These are phyloP conservation scores for Chrysemys picta DNA, from an alignment of 2,113 vertebrate species.

Conservation along the genomic window DNA sequence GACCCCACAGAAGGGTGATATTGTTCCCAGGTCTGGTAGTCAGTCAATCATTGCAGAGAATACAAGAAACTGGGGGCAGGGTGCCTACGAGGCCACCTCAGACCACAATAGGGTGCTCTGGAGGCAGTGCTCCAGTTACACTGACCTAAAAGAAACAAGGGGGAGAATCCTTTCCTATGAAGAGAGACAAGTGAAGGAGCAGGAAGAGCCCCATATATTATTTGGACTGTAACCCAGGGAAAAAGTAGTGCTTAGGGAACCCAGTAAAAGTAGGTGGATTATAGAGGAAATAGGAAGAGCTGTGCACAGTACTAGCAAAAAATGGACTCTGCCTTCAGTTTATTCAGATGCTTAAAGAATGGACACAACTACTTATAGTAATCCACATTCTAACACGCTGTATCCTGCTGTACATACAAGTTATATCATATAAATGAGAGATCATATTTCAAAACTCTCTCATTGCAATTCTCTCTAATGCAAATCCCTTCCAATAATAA, in stretches of 20 bases:
- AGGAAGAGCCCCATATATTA: not conserved
- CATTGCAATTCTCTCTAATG: not conserved
- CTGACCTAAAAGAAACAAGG: not conserved
- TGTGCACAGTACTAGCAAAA: not conserved
- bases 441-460: not conserved
- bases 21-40: too few species aligned
- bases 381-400: not conserved
- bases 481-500: not conserved
- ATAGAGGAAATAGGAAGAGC: not conserved
- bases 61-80: too few species aligned
- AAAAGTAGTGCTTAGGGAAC: not conserved
- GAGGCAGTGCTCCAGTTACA: not conserved
- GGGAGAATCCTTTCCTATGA: not conserved
- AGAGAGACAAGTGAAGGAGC: not conserved
- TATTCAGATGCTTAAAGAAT: not conserved
- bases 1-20: too few species aligned
- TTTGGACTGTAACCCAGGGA: not conserved
- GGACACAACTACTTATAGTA: not conserved
- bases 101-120: too few species aligned
- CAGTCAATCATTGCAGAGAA: too few species aligned
- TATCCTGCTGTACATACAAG: not conserved
- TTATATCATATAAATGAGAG: not conserved
- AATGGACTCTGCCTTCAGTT: not conserved
- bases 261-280: not conserved
- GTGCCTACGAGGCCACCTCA: too few species aligned